Conservation (phyloP, 2,113 vertebrate species). For the Charina bottae region DNA sequence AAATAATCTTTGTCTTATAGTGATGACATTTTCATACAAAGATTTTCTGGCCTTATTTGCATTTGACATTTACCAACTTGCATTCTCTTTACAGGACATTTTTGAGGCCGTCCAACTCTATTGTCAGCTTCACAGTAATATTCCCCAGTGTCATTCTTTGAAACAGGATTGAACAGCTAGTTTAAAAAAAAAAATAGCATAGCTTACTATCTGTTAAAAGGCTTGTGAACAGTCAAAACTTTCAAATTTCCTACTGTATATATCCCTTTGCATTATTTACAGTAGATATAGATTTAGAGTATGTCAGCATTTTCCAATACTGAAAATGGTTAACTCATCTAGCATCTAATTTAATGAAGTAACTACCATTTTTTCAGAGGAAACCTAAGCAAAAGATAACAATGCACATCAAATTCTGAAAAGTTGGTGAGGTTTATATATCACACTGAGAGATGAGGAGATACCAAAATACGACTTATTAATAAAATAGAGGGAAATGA, state of each 20-base stretch:
- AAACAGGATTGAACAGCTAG: conserved; percentile 88
- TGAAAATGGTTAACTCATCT: background rate
- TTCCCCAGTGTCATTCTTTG: conserved; percentile 84
- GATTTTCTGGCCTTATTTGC: conserved; percentile 14
- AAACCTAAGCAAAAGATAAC: background rate
- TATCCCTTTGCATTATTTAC: background rate
- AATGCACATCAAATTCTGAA: background rate
- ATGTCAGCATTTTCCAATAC: background rate
- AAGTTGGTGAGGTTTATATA: background rate
- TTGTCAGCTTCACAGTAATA: conserved; percentile 92
- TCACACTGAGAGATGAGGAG: background rate
- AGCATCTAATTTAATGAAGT: background rate
- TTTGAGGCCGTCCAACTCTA: conserved; percentile 82
- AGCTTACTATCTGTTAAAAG: background rate
- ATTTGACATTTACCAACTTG: conserved; percentile 80
- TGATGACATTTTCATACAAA: conserved; percentile 24
- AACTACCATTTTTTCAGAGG: background rate
- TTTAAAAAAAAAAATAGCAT: conserved; percentile 32
- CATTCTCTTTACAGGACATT: conserved; percentile 82
- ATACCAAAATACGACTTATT: background rate
- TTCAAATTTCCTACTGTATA: background rate
- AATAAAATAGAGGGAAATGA: background rate
- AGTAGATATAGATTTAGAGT: background rate
- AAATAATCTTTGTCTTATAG: background rate
- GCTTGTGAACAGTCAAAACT: background rate